Conservation (phyloP, 2,797 vertebrate genomes). For the Tympanoctomys barrerae region DNA sequence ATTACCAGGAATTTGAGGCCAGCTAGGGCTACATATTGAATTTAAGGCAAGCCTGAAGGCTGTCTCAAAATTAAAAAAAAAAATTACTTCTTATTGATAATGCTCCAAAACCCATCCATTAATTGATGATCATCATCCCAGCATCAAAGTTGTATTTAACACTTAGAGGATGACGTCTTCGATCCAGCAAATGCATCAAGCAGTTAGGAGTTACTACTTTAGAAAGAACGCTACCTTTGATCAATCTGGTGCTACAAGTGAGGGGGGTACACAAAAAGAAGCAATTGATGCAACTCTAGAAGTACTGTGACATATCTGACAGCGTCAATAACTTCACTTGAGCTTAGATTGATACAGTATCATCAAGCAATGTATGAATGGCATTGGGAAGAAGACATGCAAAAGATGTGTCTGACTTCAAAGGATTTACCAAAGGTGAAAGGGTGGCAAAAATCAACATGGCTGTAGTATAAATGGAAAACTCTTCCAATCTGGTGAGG, state of each 20-base stretch:
- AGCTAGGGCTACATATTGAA: neutral
- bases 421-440: neutral
- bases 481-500: neutral
- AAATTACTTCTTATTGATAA: neutral
- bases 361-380: too few relatives aligned
- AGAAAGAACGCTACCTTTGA: neutral
- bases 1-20: neutral
- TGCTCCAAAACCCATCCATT: neutral
- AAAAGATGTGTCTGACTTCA: neutral
- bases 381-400: neutral
- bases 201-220: too few relatives aligned
- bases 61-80: neutral
- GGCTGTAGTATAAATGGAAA: neutral
- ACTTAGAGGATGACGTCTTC: neutral
- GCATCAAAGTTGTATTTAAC: neutral
- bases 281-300: too few relatives aligned
- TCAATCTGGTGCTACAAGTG: neutral
- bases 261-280: neutral
- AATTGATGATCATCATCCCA: neutral
- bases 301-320: neutral
- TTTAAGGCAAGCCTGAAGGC: neutral
- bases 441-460: neutral
- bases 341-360: neutral
- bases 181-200: too few relatives aligned
- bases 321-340: neutral